These are phyloP conservation scores for Alloplasta piceator DNA, from an alignment of 2,888 invertebrate species.

Conservation along the genomic window DNA sequence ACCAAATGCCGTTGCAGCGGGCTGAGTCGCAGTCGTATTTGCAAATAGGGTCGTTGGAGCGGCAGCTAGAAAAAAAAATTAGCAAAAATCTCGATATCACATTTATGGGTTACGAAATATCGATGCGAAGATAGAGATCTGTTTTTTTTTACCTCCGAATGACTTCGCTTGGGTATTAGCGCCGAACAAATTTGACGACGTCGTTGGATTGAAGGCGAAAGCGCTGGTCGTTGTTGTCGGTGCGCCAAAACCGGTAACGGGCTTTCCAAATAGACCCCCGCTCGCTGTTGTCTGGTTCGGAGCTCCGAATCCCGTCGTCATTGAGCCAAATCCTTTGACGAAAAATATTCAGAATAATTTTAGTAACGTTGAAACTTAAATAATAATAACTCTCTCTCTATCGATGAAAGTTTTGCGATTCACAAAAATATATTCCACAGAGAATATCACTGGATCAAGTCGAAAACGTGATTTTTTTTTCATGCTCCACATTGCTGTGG, in stretches of 20 bases:
- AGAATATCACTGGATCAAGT: no score
- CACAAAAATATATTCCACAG: no score
- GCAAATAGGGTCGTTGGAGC: constrained; percentile 80
- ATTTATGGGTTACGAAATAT: constrained; percentile 30
- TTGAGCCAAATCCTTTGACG: constrained; percentile 84
- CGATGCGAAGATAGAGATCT: not conserved
- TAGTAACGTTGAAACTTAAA: no score
- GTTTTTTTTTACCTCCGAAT: constrained; percentile 80
- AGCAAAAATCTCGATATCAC: not conserved
- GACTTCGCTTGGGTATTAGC: constrained; percentile 82
- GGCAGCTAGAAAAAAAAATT: constrained; percentile 72
- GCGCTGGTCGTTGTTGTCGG: constrained; percentile 83
- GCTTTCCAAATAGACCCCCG: constrained; percentile 88
- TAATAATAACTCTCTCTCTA: no score
- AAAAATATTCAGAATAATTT: constrained; percentile 24
- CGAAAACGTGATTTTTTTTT: no score
- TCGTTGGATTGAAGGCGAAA: constrained; percentile 82
- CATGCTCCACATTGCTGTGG: no score
- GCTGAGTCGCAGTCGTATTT: constrained; percentile 77
- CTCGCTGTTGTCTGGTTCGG: constrained; percentile 85
- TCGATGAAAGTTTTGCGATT: no score
- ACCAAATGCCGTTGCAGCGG: constrained; percentile 79
- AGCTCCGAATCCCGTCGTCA: constrained; percentile 84
- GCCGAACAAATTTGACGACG: constrained; percentile 82
- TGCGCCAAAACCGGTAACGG: constrained; percentile 86